Base-by-base conservation (phyloP, 2,888 invertebrate genomes). In the Labia minor region DNA sequence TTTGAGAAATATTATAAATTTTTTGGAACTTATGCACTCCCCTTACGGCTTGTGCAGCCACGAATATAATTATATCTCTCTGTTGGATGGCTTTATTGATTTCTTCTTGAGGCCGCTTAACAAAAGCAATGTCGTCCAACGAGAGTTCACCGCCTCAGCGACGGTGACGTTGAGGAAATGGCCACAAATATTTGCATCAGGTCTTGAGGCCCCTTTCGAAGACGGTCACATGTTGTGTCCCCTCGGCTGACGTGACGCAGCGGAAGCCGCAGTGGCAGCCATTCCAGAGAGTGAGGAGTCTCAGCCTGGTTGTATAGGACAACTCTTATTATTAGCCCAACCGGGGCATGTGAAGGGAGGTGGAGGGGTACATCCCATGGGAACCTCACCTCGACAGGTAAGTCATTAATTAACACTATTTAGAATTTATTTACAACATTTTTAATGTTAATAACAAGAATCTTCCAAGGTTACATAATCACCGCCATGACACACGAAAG, bases 391-490 rank as follows among this genome's bases (percentile, higher is more conserved):
- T 49, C 14, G 16, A 4, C 49, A 49, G 49, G 49, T 49, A 49
- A 10, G 49, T 49, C 3, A 14, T 14, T 49, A 49, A 49, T 49
- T 49, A 49, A n/a, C 16, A 14, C 49, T 49, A 49, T 49, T 49
- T 49, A 16, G 14, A 8, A 8, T 14, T 49, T 49, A 49, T 49
- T 49, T 11, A 49, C 49, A 49, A n/a, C 49, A 14, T 14, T 33
- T 33, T 3, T 49, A 49, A n/a, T 26, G 26, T 49, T 49, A 49
- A 49, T 49, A 49, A 49, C 49, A 49, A 49, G 26, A 11, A 14
- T 49, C 49, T 49, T 49, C 49, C 49, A 49, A 49, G 49, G 49
- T 49, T 49, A 49, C 49, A 49, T 49, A 49, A 49, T 49, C 49
- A 8, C 49, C n/a, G 49, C 49, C 49, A 49, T 49, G 49, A 49